phyloP scores from a whole-genome alignment of 2,113 vertebrate species.

The Phyllostomus hastatus region DNA sequence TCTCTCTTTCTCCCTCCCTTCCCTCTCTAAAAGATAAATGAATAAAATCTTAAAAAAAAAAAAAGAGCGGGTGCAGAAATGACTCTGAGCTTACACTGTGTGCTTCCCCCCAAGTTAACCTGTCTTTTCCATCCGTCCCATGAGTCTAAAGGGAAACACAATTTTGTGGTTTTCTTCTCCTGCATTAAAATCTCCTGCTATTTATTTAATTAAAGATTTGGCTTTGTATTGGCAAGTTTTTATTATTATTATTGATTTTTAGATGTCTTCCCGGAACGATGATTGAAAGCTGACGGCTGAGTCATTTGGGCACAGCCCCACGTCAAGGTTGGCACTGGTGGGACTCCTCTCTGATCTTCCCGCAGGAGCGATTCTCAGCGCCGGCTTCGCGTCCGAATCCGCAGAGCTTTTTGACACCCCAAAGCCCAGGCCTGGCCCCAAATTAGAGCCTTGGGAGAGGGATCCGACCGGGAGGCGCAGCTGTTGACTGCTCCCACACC shows the following conservation, averaged over 20 bases:
- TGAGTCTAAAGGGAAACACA: neutral
- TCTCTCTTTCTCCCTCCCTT: no score
- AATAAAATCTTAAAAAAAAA: no score
- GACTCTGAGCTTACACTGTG: neutral
- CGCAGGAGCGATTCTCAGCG: neutral
- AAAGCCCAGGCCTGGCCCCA: neutral
- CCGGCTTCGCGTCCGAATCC: neutral
- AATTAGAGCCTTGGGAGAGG: neutral
- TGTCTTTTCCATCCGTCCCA: neutral
- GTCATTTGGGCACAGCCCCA: neutral
- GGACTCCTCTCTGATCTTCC: neutral
- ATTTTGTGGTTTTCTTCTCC: neutral
- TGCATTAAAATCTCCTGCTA: neutral
- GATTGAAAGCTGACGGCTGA: neutral
- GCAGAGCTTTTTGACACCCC: neutral
- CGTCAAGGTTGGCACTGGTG: neutral
- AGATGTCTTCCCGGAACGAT: neutral
- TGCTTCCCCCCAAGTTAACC: neutral
- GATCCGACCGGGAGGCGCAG: no score
- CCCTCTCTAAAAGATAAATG: no score
- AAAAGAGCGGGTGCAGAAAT: no score
- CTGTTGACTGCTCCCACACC: neutral
- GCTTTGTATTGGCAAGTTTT: neutral
- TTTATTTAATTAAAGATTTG: constrained; percentile 5
- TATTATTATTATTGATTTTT: neutral